Evolutionary conservation across 2,797 vertebrate genomes (phyloP).

Genomic region (Bryconaethiops microstoma): DNA sequence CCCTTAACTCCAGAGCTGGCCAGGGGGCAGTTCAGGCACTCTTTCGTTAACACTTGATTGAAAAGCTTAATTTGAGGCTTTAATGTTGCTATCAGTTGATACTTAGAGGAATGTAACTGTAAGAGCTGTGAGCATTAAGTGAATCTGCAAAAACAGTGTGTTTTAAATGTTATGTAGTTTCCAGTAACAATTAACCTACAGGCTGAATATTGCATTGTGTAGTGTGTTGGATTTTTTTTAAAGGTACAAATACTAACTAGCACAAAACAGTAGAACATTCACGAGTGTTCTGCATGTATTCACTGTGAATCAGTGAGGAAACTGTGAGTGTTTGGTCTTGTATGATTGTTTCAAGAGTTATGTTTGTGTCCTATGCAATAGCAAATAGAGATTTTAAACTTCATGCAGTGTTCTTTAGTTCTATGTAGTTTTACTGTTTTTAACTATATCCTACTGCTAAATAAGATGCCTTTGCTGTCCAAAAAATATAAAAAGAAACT

Average conservation of each 20-base stretch:
- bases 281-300: constrained; percentile 18
- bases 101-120: background rate
- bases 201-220: background rate
- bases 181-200: background rate
- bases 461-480: too few species aligned
- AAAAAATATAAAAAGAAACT: too few species aligned
- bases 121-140: background rate
- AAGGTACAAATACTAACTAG: background rate
- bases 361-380: constrained; percentile 24
- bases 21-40: background rate
- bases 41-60: background rate
- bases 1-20: background rate
- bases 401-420: background rate
- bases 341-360: background rate
- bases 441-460: background rate
- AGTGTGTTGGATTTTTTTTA: background rate
- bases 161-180: background rate
- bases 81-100: background rate
- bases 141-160: background rate
- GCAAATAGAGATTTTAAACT: background rate
- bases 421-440: background rate
- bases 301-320: background rate
- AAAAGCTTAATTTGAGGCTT: background rate
- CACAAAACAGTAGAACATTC: constrained; percentile 11
- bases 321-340: constrained; percentile 7